Conservation (phyloP, 2,888 invertebrate genomes). For the Bombyx huttoni region DNA sequence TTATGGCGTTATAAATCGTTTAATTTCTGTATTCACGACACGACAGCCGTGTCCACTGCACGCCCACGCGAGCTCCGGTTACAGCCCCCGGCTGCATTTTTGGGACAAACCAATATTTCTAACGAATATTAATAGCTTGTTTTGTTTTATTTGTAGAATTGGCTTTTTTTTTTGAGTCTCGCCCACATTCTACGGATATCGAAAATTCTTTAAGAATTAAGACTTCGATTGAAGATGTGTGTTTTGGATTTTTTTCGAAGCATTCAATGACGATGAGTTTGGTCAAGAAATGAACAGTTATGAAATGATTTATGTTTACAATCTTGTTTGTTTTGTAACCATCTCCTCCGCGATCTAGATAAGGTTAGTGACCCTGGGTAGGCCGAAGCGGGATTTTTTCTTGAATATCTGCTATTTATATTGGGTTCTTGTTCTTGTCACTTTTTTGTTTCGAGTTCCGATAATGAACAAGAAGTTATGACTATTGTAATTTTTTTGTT, state of each 20-base stretch:
- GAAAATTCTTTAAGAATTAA: conserved; percentile 27
- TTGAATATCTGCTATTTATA: background rate
- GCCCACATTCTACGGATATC: conserved; percentile 44
- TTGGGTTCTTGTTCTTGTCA: background rate
- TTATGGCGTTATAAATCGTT: conserved; percentile 25
- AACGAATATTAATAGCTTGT: conserved; percentile 67
- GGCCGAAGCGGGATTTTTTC: no score
- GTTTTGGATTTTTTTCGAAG: background rate
- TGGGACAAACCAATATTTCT: conserved; percentile 71
- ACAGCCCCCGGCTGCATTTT: conserved; percentile 68
- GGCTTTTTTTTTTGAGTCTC: conserved; percentile 39
- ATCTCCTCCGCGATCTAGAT: no score
- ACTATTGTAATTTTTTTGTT: no score
- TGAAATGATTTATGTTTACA: no score
- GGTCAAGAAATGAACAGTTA: no score
- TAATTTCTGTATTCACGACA: conserved; percentile 25
- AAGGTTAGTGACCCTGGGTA: no score
- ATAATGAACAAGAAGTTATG: no score
- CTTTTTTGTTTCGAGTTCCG: no score
- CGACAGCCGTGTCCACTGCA: conserved; percentile 43
- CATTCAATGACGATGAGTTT: background rate
- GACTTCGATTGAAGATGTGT: background rate
- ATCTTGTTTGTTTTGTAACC: no score
- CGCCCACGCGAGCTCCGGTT: conserved; percentile 58
- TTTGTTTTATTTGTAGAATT: conserved; percentile 48